A percentile compares a stretch with the other conserved stretches of the same genome.
phyloP scores from a whole-genome alignment of 2,113 vertebrate species.

The Mesoclemmys tuberculata region DNA sequence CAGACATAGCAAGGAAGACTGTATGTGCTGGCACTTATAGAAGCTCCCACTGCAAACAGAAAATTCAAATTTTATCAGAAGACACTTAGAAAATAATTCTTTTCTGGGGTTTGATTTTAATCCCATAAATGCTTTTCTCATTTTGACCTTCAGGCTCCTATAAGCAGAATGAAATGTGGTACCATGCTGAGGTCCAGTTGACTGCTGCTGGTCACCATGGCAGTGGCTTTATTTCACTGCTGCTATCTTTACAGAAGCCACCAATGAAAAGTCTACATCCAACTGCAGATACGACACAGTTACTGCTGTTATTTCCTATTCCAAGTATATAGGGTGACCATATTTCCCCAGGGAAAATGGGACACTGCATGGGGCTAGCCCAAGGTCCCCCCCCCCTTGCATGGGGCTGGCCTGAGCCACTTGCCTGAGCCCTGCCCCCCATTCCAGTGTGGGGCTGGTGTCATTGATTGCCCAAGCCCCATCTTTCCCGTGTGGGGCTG shows the following conservation, averaged over 20 bases:
- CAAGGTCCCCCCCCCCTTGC: no score
- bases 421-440: no score
- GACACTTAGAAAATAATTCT: background rate
- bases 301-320: background rate
- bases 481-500: no score
- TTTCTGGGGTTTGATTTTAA: background rate
- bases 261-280: background rate
- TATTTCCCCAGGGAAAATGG: no score
- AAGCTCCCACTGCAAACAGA: background rate
- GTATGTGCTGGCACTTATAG: background rate
- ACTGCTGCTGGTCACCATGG: background rate
- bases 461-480: no score
- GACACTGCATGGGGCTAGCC: no score
- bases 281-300: background rate
- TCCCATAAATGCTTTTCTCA: background rate
- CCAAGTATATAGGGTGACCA: background rate
- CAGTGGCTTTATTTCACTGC: background rate
- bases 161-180: background rate
- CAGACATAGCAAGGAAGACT: background rate
- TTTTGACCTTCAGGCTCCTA: background rate
- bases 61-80: background rate
- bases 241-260: background rate
- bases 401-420: no score
- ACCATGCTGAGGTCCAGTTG: background rate
- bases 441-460: no score